Evolutionary conservation across 2,113 vertebrate species (phyloP).

Genomic region (Microcebus tavaratra): DNA sequence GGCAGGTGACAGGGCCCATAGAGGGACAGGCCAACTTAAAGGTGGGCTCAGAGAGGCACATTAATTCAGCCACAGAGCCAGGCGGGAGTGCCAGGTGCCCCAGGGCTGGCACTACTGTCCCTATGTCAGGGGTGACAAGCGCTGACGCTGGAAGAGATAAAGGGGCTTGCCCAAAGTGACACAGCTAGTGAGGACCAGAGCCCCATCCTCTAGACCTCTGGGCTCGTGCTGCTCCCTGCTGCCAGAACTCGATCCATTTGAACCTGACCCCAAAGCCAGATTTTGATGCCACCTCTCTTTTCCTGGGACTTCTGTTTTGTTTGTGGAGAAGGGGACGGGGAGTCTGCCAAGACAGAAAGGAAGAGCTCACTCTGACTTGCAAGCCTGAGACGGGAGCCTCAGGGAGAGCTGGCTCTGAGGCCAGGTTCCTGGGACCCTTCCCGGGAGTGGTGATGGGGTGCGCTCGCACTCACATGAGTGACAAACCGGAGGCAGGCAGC

Average conservation of each 20-base stretch:
- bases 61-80: background rate
- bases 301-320: background rate
- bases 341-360: background rate
- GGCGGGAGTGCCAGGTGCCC: fast-evolving
- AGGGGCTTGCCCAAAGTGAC: background rate
- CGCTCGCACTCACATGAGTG: fast-evolving
- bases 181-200: background rate
- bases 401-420: background rate
- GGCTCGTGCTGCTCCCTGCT: background rate
- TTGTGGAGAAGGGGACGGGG: background rate
- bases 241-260: background rate
- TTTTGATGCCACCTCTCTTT: background rate
- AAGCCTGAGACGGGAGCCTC: too few species aligned
- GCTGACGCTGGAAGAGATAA: background rate
- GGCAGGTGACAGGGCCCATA: too few species aligned
- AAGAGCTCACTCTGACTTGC: background rate
- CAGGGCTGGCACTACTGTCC: background rate
- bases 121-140: background rate
- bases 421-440: background rate
- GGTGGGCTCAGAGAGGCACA: background rate
- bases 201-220: fast-evolving
- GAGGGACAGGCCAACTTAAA: background rate
- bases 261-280: background rate
- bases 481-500: too few species aligned
- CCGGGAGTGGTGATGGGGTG: too few species aligned